Percentiles rank a stretch among this genome's conserved stretches.
Evolutionary conservation across 2,113 vertebrate species (phyloP).

Genomic region (Gallinago jamesoni): DNA sequence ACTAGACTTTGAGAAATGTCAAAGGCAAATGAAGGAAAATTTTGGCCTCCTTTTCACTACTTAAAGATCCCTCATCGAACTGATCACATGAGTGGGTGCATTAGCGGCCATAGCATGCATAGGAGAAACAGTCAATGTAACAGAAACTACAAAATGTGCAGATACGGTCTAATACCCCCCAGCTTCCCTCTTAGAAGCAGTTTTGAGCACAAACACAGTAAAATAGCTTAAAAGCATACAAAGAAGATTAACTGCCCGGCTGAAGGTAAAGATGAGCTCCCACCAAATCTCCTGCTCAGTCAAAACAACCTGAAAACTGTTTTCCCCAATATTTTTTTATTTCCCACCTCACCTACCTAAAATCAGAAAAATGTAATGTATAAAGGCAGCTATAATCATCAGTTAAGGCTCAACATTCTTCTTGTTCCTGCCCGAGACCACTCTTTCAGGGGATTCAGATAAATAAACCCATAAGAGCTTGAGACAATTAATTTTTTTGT

Average conservation of each 20-base stretch:
- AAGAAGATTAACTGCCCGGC: neutral
- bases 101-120: neutral
- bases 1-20: neutral
- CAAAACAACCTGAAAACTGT: neutral
- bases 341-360: neutral
- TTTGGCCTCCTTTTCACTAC: neutral
- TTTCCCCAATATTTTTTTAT: neutral
- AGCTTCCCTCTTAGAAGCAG: neutral
- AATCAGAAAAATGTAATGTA: neutral
- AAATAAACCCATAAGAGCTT: neutral
- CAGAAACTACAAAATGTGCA: neutral
- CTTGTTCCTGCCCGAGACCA: neutral
- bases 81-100: neutral
- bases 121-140: neutral
- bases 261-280: neutral
- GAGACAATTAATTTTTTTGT: neutral
- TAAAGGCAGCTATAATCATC: neutral
- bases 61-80: neutral
- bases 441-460: neutral
- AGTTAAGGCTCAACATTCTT: neutral
- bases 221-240: neutral
- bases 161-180: neutral
- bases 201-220: neutral
- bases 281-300: neutral
- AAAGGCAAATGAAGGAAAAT: constrained; percentile 12